Percentiles rank a stretch among this genome's conserved stretches.
phyloP scores from a whole-genome alignment of 2,888 invertebrate species.

The Ceramica pisi region DNA sequence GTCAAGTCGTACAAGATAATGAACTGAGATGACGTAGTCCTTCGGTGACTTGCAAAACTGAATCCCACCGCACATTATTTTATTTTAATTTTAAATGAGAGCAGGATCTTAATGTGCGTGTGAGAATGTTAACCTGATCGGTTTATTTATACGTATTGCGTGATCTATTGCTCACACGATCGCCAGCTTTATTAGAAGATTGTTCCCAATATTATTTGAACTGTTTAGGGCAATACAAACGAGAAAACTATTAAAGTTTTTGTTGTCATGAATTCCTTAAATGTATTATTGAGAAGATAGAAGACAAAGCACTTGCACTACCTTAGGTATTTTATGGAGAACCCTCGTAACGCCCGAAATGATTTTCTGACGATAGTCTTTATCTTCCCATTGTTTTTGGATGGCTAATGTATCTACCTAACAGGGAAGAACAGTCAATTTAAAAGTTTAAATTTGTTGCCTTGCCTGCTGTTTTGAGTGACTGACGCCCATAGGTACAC shows the following conservation, averaged over 20 bases:
- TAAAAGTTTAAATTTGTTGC: background rate
- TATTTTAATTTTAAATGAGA: slow-evolving; percentile 73
- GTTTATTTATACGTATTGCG: slow-evolving; percentile 62
- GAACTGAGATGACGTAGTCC: slow-evolving; percentile 69
- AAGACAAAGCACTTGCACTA: slow-evolving; percentile 26
- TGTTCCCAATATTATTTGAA: slow-evolving; percentile 12
- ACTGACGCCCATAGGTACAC: no score
- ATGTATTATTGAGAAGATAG: background rate
- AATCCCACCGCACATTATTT: slow-evolving; percentile 64
- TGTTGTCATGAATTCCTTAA: background rate
- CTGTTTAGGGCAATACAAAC: background rate
- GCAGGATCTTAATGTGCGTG: slow-evolving; percentile 62
- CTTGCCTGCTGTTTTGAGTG: background rate
- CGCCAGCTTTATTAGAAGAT: slow-evolving; percentile 11
- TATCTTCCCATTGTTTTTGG: slow-evolving; percentile 9
- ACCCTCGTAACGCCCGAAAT: slow-evolving; percentile 8
- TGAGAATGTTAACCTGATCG: slow-evolving; percentile 69
- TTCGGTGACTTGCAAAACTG: slow-evolving; percentile 69
- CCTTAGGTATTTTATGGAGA: background rate
- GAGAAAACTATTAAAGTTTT: background rate
- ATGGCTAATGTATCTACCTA: slow-evolving; percentile 14
- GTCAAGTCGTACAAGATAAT: slow-evolving; percentile 71
- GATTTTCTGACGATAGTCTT: slow-evolving; percentile 12
- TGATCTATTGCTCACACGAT: slow-evolving; percentile 46
- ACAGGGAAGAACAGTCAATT: background rate